phyloP scores from a whole-genome alignment of 2,797 vertebrate species.

The Lagodon rhomboides region DNA sequence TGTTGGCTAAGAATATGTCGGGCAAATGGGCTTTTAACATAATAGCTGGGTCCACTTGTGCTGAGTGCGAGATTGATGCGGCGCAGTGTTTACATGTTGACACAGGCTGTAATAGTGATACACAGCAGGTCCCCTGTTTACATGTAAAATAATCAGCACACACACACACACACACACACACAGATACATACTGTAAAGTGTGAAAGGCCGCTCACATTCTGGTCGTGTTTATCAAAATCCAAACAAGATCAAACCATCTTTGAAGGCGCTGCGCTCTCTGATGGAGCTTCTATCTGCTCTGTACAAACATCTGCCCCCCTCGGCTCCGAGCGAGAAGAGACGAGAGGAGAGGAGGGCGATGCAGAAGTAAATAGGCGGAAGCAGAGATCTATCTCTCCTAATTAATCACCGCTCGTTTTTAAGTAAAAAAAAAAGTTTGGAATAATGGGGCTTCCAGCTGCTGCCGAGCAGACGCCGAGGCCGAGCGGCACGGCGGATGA shows the following conservation, averaged over 20 bases:
- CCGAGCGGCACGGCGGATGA: slow-evolving; percentile 12
- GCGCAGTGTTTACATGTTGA: slow-evolving; percentile 70
- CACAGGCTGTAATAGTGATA: slow-evolving; percentile 68
- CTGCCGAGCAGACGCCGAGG: background rate
- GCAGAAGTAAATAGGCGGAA: slow-evolving; percentile 24
- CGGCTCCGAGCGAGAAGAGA: background rate
- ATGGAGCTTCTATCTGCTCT: slow-evolving; percentile 45
- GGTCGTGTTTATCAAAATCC: slow-evolving; percentile 69
- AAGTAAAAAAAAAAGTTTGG: slow-evolving; percentile 40
- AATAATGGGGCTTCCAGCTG: slow-evolving; percentile 26
- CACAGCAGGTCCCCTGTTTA: slow-evolving; percentile 67
- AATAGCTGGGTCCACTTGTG: slow-evolving; percentile 75
- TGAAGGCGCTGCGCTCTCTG: slow-evolving; percentile 59
- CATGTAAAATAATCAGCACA: slow-evolving; percentile 56
- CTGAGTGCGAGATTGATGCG: slow-evolving; percentile 76
- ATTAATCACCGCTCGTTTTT: slow-evolving; percentile 54
- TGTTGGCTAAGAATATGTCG: slow-evolving; percentile 67
- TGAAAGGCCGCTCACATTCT: slow-evolving; percentile 42
- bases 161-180: slow-evolving; percentile 30
- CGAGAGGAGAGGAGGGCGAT: background rate
- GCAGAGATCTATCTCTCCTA: slow-evolving; percentile 40
- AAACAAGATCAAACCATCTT: slow-evolving; percentile 73
- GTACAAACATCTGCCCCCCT: slow-evolving; percentile 63
- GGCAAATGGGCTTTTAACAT: slow-evolving; percentile 82
- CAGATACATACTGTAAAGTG: slow-evolving; percentile 40